Evolutionary conservation across 2,888 invertebrate species (phyloP).

Genomic region (Clostera curtula): DNA sequence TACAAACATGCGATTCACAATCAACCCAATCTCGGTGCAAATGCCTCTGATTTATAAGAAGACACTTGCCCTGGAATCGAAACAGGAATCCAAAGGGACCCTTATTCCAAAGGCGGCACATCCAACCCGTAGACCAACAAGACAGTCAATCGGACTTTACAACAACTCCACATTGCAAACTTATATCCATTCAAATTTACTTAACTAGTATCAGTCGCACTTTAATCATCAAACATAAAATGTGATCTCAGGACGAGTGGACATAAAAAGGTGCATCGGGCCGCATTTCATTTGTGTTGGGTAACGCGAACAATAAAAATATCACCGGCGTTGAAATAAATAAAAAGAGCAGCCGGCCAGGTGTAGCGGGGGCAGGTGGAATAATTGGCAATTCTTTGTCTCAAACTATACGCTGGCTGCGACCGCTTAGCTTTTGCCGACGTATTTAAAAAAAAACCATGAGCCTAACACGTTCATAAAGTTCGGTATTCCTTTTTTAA

Average conservation of each 20-base stretch:
- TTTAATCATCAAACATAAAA: slow-evolving; percentile 21
- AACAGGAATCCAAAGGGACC: too few relatives aligned
- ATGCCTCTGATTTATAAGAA: too few relatives aligned
- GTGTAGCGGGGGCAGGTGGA: slow-evolving; percentile 70
- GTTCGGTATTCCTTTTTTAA: too few relatives aligned
- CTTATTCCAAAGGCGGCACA: too few relatives aligned
- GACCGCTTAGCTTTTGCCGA: slow-evolving; percentile 45
- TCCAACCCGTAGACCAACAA: too few relatives aligned
- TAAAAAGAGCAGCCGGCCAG: slow-evolving; percentile 70
- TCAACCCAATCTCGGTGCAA: too few relatives aligned
- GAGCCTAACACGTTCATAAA: too few relatives aligned
- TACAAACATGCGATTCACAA: too few relatives aligned
- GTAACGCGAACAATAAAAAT: slow-evolving; percentile 68
- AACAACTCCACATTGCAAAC: slow-evolving; percentile 10
- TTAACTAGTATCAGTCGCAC: slow-evolving; percentile 10
- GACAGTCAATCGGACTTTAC: too few relatives aligned
- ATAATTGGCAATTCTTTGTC: slow-evolving; percentile 74
- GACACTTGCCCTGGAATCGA: too few relatives aligned
- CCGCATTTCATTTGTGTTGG: slow-evolving; percentile 42
- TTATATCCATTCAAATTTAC: slow-evolving; percentile 1
- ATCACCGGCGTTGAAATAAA: slow-evolving; percentile 70
- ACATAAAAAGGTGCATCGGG: slow-evolving; percentile 35
- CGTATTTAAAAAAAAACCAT: too few relatives aligned
- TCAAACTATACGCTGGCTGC: slow-evolving; percentile 51
- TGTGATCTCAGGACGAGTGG: slow-evolving; percentile 24